phyloP scores from a whole-genome alignment of 2,797 vertebrate genomes.

The Nannoperca obscura region DNA sequence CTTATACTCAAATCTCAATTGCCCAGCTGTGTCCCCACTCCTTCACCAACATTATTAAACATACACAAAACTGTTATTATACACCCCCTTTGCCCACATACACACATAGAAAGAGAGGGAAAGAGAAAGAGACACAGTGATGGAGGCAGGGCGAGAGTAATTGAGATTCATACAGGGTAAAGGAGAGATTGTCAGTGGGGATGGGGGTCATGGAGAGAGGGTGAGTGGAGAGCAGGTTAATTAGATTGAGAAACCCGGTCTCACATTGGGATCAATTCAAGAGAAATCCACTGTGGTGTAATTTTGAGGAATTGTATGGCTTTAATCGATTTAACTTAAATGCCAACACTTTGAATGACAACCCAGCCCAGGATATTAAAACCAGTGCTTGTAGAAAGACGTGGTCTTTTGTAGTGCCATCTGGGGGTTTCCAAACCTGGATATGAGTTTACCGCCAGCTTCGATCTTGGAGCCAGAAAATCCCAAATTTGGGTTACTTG shows the following conservation, averaged over 20 bases:
- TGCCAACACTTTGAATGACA: constrained; percentile 40
- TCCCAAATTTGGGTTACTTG: background rate
- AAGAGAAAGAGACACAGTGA: constrained; percentile 11
- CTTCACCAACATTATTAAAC: constrained; percentile 63
- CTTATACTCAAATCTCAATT: constrained; percentile 65
- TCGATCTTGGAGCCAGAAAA: background rate
- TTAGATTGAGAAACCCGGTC: constrained; percentile 28
- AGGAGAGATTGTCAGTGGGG: constrained; percentile 31
- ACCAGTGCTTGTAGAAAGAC: constrained; percentile 6
- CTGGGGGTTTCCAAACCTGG: background rate
- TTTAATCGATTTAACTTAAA: constrained; percentile 36
- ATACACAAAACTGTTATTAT: constrained; percentile 65
- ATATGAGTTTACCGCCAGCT: background rate
- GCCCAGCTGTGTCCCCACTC: constrained; percentile 66
- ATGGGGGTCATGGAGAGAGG: constrained; percentile 4
- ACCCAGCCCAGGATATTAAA: background rate
- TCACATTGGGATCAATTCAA: constrained; percentile 38
- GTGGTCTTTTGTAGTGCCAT: background rate
- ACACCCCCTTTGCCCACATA: constrained; percentile 24
- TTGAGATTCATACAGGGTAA: constrained; percentile 35
- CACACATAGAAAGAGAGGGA: constrained; percentile 21
- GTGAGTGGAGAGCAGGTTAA: constrained; percentile 25
- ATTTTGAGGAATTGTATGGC: constrained; percentile 26
- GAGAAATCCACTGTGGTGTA: constrained; percentile 24
- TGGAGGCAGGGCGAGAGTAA: constrained; percentile 22